Evolutionary conservation across 1,140 invertebrate species (phyloP).

Genomic region (Adelges cooleyi): DNA sequence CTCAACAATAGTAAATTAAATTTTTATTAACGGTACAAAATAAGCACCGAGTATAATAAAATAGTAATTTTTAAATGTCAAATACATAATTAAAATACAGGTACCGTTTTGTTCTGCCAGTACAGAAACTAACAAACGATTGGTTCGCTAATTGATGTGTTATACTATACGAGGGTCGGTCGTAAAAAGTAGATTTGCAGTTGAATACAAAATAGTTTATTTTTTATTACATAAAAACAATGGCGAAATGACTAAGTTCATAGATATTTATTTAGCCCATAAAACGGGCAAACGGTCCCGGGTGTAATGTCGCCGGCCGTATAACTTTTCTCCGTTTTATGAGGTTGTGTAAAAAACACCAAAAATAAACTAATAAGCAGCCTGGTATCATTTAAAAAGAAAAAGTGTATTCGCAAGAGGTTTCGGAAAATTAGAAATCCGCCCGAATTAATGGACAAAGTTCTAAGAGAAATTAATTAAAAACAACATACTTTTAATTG

Average conservation of each 20-base stretch:
- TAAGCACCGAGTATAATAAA: too few relatives aligned
- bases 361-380: slow-evolving; percentile 14
- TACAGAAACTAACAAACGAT: too few relatives aligned
- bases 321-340: slow-evolving; percentile 5
- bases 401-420: not conserved
- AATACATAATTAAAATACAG: too few relatives aligned
- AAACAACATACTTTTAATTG: slow-evolving; percentile 6
- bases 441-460: slow-evolving; percentile 13
- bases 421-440: slow-evolving; percentile 11
- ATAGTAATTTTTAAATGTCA: too few relatives aligned
- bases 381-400: slow-evolving; percentile 11
- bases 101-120: too few relatives aligned
- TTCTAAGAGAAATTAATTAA: slow-evolving; percentile 8
- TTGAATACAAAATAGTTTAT: not conserved
- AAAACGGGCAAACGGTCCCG: not conserved
- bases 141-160: slow-evolving; percentile 1
- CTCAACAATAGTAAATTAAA: too few relatives aligned
- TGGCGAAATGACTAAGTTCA: not conserved
- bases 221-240: not conserved
- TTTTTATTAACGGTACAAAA: too few relatives aligned
- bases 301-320: not conserved
- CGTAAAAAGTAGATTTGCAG: not conserved
- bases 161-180: not conserved
- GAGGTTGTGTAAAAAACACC: slow-evolving; percentile 2
- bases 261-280: slow-evolving; percentile 6